Base-by-base conservation (phyloP, 2,797 vertebrate species). In the Pelochelys cantorii region DNA sequence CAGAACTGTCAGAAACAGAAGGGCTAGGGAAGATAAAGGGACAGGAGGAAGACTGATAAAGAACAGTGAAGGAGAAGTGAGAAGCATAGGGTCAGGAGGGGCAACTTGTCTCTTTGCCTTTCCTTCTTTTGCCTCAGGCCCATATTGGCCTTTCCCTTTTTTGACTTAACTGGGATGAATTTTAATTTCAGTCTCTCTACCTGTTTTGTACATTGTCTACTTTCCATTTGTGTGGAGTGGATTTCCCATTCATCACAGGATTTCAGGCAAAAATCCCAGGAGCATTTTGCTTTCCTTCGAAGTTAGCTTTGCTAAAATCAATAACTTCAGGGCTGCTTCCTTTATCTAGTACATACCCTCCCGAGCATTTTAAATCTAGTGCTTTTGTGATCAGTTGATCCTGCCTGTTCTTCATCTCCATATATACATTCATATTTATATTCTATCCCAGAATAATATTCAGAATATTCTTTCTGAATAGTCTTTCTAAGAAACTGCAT, bases 191-290 rank as follows among this genome's bases (percentile, higher is more conserved):
- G 90, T 56, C 84, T 96, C 91, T 95, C 92, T 86, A 88, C 2
- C 60, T 85, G 94, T 97, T 97, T 97, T 74, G 95, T 96, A 96
- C 75, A 85, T 94, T 94, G 87, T 93, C 87, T 96, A 95, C 91
- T 97, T 94, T 92, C 95, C 79, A 94, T 95, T 97, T 94, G 93
- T 97, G 96, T 95, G 95, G 97, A 97, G 95, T 96, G 95, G 97
- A 97, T 97, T 97, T 97, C 96, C 97, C 96, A 97, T 97, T 97
- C 97, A 97, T 97, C 97, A 97, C 95, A 97, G 85, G 96, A 96
- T 96, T 91, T 91, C 97, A 96, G 92, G 85, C 90, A 95, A 96
- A 97, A 97, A 91, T 96, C 97, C 97, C 97, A 4, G 75, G 96
- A 95, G 97, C 79, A 96, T 96, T 97, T 95, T 95, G 88, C 95